phyloP scores from a whole-genome alignment of 2,797 vertebrate genomes.

The Phoebastria nigripes region DNA sequence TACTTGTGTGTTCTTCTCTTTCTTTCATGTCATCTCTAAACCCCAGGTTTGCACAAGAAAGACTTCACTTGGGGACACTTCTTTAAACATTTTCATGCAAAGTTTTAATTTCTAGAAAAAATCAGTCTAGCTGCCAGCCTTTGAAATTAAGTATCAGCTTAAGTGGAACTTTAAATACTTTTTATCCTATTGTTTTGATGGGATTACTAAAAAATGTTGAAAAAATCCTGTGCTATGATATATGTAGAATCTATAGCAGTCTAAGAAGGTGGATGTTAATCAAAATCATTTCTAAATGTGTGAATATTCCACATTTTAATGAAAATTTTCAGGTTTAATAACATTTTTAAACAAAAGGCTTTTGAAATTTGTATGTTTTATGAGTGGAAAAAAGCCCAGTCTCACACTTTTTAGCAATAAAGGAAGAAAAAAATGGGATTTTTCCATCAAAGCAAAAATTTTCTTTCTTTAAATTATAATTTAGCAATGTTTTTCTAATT shows the following conservation, averaged over 20 bases:
- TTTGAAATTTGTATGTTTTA: neutral
- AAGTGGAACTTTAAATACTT: neutral
- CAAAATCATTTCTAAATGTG: neutral
- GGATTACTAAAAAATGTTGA: neutral
- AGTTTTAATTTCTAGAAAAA: neutral
- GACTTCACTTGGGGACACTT: neutral
- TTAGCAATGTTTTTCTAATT: neutral
- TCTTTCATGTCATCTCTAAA: neutral
- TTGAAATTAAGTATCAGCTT: neutral
- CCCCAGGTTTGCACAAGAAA: neutral
- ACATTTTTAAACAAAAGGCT: neutral
- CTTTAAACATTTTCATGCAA: neutral
- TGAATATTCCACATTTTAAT: neutral
- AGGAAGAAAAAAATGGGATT: neutral
- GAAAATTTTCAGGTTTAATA: neutral
- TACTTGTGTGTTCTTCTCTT: neutral
- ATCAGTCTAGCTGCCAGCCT: neutral
- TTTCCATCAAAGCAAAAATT: neutral
- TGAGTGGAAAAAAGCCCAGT: neutral
- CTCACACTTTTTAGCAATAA: neutral
- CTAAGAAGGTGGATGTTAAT: neutral
- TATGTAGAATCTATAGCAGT: neutral
- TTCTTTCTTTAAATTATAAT: neutral
- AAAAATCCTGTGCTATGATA: neutral
- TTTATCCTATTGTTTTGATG: neutral